A percentile compares a stretch with the other conserved stretches of the same genome.
Conservation (phyloP, 1,140 invertebrate species). For the Papilio aristodemus region DNA sequence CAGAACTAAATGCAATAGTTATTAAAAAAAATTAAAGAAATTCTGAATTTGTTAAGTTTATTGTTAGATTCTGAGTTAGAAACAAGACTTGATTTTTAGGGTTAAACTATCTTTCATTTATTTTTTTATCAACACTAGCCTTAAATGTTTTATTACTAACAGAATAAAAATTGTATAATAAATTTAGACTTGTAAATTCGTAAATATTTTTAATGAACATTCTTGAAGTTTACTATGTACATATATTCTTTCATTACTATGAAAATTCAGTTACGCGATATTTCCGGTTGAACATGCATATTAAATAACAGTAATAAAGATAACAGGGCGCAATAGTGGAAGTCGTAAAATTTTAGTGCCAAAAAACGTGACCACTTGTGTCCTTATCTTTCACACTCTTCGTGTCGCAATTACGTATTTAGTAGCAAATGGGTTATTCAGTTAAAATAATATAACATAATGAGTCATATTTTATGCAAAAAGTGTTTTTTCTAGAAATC, state of each 20-base stretch:
- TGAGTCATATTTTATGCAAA: not conserved
- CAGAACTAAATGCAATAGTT: no score
- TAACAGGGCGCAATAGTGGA: conserved; percentile 16
- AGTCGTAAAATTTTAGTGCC: conserved; percentile 12
- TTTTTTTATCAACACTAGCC: no score
- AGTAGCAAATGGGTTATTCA: not conserved
- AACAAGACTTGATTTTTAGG: no score
- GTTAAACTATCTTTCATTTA: no score
- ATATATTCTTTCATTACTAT: not conserved
- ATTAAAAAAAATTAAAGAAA: no score
- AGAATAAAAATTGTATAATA: no score
- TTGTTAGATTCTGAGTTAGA: no score
- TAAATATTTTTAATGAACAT: not conserved
- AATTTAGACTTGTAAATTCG: no score
- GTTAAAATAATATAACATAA: not conserved
- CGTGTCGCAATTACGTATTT: conserved; percentile 9
- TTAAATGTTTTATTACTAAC: no score
- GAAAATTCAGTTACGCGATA: conserved; percentile 1
- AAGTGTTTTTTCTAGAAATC: not conserved
- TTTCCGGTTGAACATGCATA: conserved; percentile 13
- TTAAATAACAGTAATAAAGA: conserved; percentile 19
- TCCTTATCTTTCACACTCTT: not conserved
- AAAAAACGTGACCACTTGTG: conserved; percentile 18
- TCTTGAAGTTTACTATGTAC: conserved; percentile 8
- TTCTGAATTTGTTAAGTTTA: no score